Conservation (phyloP, 2,888 invertebrate species). For the Perizoma affinitatum region DNA sequence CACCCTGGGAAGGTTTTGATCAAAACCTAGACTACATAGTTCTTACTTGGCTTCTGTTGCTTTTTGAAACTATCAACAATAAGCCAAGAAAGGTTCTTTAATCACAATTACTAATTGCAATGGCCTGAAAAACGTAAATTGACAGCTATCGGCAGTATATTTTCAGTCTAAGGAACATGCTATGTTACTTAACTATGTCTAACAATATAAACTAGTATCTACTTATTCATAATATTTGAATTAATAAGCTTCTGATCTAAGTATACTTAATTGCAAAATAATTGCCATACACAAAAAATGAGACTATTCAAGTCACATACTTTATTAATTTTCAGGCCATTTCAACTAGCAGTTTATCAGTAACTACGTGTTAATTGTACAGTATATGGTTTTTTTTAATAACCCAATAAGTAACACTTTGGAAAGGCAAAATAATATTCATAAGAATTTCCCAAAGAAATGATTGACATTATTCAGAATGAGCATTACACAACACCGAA, state of each 20-base stretch:
- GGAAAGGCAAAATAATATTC: slow-evolving; percentile 39
- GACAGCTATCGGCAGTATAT: slow-evolving; percentile 26
- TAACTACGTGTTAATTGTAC: slow-evolving; percentile 11
- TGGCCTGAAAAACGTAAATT: slow-evolving; percentile 26
- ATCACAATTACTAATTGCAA: slow-evolving; percentile 11
- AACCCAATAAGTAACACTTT: slow-evolving; percentile 20
- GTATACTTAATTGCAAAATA: slow-evolving; percentile 21
- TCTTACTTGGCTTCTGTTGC: background rate
- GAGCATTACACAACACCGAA: slow-evolving; percentile 73
- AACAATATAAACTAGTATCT: slow-evolving; percentile 25
- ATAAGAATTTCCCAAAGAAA: slow-evolving; percentile 70
- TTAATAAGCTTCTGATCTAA: slow-evolving; percentile 17
- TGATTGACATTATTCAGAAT: slow-evolving; percentile 83
- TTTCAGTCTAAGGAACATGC: slow-evolving; percentile 28
- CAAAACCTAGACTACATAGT: background rate
- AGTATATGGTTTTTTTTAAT: slow-evolving; percentile 12
- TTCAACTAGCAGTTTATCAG: slow-evolving; percentile 10
- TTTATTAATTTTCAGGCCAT: slow-evolving; percentile 30
- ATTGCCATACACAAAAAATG: slow-evolving; percentile 19
- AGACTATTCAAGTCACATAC: slow-evolving; percentile 22
- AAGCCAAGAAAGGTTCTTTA: slow-evolving; percentile 6
- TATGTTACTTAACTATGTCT: slow-evolving; percentile 24
- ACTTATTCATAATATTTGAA: slow-evolving; percentile 20
- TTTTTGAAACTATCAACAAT: background rate
- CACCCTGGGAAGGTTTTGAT: too few species aligned